phyloP scores from a whole-genome alignment of 2,888 invertebrate genomes.

The Aleiodes leptofemur region DNA sequence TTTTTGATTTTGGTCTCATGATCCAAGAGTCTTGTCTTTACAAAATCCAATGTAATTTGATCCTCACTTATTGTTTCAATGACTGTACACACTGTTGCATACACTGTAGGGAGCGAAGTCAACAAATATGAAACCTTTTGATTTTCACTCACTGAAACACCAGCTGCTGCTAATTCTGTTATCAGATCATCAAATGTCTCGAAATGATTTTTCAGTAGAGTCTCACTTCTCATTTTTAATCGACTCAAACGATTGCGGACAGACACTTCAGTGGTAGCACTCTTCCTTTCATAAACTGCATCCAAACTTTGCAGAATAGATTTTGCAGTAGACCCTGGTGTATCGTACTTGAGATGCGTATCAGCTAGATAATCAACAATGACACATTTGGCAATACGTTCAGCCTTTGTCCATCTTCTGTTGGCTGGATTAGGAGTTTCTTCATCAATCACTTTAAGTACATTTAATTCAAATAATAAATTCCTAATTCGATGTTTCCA shows the following conservation, averaged over 20 bases:
- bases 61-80: not conserved
- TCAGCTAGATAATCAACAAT: constrained; percentile 11
- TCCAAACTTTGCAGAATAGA: not conserved
- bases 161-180: not conserved
- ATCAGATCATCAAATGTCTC: not conserved
- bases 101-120: not conserved
- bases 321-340: not conserved
- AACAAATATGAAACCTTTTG: not conserved
- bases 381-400: not conserved
- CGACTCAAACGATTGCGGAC: too few species aligned
- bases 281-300: constrained; percentile 1
- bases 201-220: not conserved
- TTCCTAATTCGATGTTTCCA: not conserved
- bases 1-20: not conserved
- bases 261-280: not conserved
- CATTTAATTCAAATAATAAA: constrained; percentile 10
- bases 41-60: not conserved
- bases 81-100: not conserved
- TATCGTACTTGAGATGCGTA: not conserved
- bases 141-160: not conserved
- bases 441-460: constrained; percentile 11
- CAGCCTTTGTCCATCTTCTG: not conserved
- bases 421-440: not conserved
- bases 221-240: not conserved
- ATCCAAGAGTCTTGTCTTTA: not conserved